Evolutionary conservation across 2,113 vertebrate genomes (phyloP).

Genomic region (Chloebia gouldiae): DNA sequence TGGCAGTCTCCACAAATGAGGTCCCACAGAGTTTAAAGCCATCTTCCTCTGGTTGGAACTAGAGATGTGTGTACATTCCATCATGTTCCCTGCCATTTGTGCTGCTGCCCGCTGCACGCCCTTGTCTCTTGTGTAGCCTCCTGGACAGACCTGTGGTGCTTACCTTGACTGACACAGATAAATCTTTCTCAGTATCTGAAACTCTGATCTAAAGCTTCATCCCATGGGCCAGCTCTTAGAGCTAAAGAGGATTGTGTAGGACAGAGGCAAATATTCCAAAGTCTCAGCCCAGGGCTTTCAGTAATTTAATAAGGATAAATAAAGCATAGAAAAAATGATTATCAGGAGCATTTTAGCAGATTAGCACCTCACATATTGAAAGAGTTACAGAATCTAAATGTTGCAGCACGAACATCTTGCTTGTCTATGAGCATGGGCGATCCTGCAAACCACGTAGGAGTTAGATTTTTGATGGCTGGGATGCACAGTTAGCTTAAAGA

Average conservation of each 20-base stretch:
- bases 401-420: conserved; percentile 22
- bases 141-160: background rate
- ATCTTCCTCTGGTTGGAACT: background rate
- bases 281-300: background rate
- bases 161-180: background rate
- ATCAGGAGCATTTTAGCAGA: background rate
- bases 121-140: background rate
- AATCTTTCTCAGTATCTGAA: background rate
- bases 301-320: conserved; percentile 36
- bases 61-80: background rate
- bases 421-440: background rate
- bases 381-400: conserved; percentile 15
- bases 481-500: conserved; percentile 29
- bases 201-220: background rate
- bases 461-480: conserved; percentile 14
- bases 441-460: conserved; percentile 18
- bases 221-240: background rate
- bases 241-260: background rate
- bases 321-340: conserved; percentile 55
- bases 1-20: background rate
- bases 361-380: conserved; percentile 40
- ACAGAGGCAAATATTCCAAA: background rate
- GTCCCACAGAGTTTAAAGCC: background rate
- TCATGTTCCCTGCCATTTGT: background rate
- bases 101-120: rapidly evolving